Evolutionary conservation across 2,888 invertebrate genomes (phyloP).

Genomic region (Noctua janthe): DNA sequence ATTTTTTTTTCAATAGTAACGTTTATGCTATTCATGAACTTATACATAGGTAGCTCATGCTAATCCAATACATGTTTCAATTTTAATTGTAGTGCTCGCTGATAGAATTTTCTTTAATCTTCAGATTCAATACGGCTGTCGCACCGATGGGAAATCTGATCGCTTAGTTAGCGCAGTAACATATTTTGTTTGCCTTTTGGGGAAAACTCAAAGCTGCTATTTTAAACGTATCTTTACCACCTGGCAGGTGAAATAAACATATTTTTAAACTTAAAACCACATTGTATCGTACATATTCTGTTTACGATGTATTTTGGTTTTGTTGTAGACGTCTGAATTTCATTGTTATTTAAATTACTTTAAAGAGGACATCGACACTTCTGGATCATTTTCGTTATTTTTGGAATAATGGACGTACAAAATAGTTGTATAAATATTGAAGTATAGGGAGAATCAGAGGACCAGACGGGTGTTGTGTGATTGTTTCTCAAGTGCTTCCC

Average conservation of each 20-base stretch:
- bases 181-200: neutral
- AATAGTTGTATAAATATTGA: neutral
- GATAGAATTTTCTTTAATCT: neutral
- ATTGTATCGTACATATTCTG: constrained; percentile 1
- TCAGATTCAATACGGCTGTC: neutral
- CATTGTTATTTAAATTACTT: constrained; percentile 25
- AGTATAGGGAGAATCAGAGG: too few relatives aligned
- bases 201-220: neutral
- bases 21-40: too few relatives aligned
- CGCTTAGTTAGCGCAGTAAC: neutral
- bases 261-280: neutral
- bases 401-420: neutral
- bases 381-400: neutral
- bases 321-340: constrained; percentile 1
- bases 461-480: too few relatives aligned
- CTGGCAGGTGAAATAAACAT: neutral
- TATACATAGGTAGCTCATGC: too few relatives aligned
- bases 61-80: too few relatives aligned
- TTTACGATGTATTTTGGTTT: constrained; percentile 14
- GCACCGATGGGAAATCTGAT: neutral
- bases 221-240: neutral
- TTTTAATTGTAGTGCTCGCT: too few relatives aligned
- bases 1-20: too few relatives aligned
- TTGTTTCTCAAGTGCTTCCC: too few relatives aligned
- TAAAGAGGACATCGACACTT: neutral